phyloP scores from a whole-genome alignment of 2,113 vertebrate genomes.

The Alaudala cheleensis region DNA sequence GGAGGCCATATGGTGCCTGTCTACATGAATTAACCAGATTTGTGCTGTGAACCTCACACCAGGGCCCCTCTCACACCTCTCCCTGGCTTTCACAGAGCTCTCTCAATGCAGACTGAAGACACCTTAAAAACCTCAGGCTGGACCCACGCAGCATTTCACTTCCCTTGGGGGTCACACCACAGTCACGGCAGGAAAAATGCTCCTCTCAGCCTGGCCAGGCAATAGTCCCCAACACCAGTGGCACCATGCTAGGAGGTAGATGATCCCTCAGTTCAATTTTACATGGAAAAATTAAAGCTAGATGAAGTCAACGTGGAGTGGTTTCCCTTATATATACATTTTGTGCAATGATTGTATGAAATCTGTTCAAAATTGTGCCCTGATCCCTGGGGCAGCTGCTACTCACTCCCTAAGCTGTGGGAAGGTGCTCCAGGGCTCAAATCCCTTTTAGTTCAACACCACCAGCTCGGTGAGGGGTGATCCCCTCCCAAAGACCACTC shows the following conservation, averaged over 20 bases:
- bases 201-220: background rate
- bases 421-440: background rate
- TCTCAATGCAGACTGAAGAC: background rate
- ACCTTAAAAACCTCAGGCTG: background rate
- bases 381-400: background rate
- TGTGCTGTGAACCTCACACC: background rate
- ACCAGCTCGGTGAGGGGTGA: background rate
- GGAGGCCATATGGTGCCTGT: background rate
- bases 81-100: background rate
- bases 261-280: background rate
- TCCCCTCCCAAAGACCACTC: background rate
- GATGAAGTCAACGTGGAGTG: background rate
- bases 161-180: background rate
- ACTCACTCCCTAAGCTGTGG: background rate
- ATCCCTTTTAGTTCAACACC: background rate
- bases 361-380: accelerated
- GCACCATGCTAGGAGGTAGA: background rate
- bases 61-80: background rate
- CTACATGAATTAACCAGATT: background rate
- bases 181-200: background rate
- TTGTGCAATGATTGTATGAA: background rate
- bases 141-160: background rate
- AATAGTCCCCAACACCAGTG: no score
- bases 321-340: background rate
- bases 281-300: background rate